A percentile compares a stretch with the other conserved stretches of the same genome.
Evolutionary conservation across 2,113 vertebrate genomes (phyloP).

Genomic region (Capricornis sumatraensis): DNA sequence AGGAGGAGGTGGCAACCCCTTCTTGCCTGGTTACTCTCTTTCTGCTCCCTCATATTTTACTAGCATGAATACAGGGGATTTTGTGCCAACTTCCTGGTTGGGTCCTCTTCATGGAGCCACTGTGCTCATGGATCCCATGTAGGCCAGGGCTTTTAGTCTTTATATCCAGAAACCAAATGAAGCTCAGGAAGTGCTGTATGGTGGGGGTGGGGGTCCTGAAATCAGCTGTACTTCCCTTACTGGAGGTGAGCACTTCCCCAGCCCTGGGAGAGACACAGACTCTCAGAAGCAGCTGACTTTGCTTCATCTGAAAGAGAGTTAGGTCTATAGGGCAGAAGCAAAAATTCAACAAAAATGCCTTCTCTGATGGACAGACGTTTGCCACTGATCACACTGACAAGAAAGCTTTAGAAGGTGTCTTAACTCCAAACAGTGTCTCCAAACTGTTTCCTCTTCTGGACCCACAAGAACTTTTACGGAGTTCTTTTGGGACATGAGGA

Average conservation of each 20-base stretch:
- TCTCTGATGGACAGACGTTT: neutral
- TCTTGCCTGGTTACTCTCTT: neutral
- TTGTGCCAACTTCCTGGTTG: neutral
- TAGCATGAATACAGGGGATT: neutral
- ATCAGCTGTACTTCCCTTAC: constrained; percentile 13
- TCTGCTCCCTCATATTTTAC: neutral
- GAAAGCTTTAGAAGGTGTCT: neutral
- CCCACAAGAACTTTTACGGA: neutral
- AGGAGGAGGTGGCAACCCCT: neutral
- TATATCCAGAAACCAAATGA: neutral
- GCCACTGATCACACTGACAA: neutral
- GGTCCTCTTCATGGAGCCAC: neutral
- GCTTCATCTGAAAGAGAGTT: constrained; percentile 6
- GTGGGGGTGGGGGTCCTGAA: neutral
- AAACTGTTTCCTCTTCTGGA: neutral
- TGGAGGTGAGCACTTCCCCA: neutral
- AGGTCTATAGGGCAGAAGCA: neutral
- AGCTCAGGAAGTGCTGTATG: neutral
- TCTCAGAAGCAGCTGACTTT: constrained; percentile 22
- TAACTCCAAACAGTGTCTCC: neutral
- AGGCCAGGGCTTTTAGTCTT: neutral
- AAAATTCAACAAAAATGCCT: neutral
- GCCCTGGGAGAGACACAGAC: neutral
- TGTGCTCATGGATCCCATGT: neutral
- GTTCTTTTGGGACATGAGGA: neutral